A percentile compares a stretch with the other conserved stretches of the same genome.
Conservation (phyloP, 2,888 invertebrate genomes). For the Callimorpha dominula region DNA sequence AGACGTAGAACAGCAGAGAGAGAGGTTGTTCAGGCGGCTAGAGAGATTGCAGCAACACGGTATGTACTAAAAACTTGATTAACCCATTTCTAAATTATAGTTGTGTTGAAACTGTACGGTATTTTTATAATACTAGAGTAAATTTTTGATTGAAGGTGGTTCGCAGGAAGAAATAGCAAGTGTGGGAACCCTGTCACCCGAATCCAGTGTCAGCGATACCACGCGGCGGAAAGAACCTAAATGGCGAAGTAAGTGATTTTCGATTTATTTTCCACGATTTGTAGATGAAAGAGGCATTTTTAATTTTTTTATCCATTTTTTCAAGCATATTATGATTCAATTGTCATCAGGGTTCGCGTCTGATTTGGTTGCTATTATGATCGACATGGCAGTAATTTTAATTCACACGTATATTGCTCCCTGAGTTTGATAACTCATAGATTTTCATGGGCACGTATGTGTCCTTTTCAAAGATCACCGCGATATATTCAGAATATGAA, state of each 20-base stretch:
- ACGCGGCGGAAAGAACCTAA: slow-evolving; percentile 83
- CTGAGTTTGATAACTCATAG: too few species aligned
- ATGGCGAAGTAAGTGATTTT: slow-evolving; percentile 77
- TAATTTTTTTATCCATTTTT: background rate
- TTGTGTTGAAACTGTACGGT: background rate
- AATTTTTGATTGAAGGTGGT: slow-evolving; percentile 64
- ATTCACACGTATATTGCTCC: too few species aligned
- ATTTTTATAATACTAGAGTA: background rate
- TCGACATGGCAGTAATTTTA: too few species aligned
- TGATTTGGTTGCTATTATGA: too few species aligned
- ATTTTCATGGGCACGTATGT: too few species aligned
- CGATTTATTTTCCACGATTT: background rate
- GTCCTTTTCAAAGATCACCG: too few species aligned
- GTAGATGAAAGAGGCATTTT: background rate
- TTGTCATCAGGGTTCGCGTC: background rate
- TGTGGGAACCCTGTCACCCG: slow-evolving; percentile 80
- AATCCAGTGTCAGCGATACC: slow-evolving; percentile 81
- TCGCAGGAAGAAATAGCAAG: slow-evolving; percentile 83
- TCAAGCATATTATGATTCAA: background rate
- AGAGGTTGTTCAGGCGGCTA: slow-evolving; percentile 95
- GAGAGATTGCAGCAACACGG: slow-evolving; percentile 90
- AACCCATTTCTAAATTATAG: background rate
- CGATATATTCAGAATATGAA: too few species aligned
- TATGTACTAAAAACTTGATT: slow-evolving; percentile 34
- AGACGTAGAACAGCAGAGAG: slow-evolving; percentile 96